Base-by-base conservation (phyloP, 2,113 vertebrate species). In the Alethe diademata region DNA sequence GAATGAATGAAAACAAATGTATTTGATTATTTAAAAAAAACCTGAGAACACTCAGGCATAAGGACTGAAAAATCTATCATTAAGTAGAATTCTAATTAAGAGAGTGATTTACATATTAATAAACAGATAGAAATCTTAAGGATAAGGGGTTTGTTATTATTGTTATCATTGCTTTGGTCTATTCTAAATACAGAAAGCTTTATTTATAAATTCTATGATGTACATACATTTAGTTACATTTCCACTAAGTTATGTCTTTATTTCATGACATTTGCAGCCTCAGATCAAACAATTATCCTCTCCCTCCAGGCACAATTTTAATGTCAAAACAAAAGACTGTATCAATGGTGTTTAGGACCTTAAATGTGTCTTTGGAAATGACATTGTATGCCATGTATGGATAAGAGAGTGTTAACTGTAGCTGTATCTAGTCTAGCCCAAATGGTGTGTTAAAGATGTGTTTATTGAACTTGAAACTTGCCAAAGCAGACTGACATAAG, bases 81-180 rank as follows among this genome's bases (percentile, higher is more conserved):
- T 95, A 70, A 65, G 35, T 62, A 64, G 40, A 84, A 91, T 87
- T 96, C 60, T 94, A 97, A 96, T 94, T 97, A 94, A 96, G 47
- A 80, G 8, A 87, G 45, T 90, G 54, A 97, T 95, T 95, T 96
- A 81, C 80, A 94, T 95, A 40, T 82, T 96, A 93, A 96, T 94
- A 48, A 84, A 45, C 71, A 96, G 45, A 81, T 86, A 48, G 35
- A 47, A 92, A 85, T 51, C 61, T 91, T 86, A 62, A 94, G 53
- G 66, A 69, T 60, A 88, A 57, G 51, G 19, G 4, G 0, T 16
- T 54, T 51, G 8, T 8, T 29, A 38, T 57, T 50, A n/a, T 74
- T 78, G 18, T 53, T 69, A 50, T 24, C 11, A 61, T 62, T 75
- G 13, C 10, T 86, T 78, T 38, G 2, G 33, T 75, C 29, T 67